Conservation (phyloP, 1,140 invertebrate genomes). For the Stenopsyche tienmushanensis region DNA sequence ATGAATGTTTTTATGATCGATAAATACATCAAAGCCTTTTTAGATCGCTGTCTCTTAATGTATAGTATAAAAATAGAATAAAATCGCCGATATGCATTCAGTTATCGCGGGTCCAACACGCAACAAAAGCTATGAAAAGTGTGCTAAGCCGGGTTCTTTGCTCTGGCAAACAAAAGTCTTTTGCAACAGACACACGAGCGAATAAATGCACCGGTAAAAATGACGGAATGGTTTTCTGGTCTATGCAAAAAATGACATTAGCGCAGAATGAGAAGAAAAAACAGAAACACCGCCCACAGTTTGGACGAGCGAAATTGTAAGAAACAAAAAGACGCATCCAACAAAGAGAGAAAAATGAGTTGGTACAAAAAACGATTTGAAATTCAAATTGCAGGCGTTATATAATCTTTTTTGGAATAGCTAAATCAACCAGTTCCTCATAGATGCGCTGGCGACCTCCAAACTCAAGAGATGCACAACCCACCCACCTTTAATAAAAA, state of each 20-base stretch:
- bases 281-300: background rate
- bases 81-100: background rate
- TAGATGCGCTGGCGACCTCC: constrained; percentile 21
- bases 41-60: too few relatives aligned
- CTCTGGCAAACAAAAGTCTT: background rate
- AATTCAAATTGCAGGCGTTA: constrained; percentile 33
- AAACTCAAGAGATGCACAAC: background rate
- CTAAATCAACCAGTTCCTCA: constrained; percentile 10
- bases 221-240: constrained; percentile 3
- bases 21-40: too few relatives aligned
- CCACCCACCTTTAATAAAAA: background rate
- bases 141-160: background rate
- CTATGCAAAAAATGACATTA: constrained; percentile 10
- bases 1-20: too few relatives aligned
- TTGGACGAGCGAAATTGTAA: background rate
- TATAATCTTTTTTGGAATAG: constrained; percentile 21
- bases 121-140: too few relatives aligned
- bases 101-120: background rate
- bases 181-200: background rate
- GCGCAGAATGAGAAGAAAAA: background rate
- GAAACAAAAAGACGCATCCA: constrained; percentile 29
- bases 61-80: background rate
- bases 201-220: constrained; percentile 13
- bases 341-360: constrained; percentile 31
- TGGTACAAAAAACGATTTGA: constrained; percentile 31